phyloP scores from a whole-genome alignment of 2,797 vertebrate species.

The Anguilla marmorata region DNA sequence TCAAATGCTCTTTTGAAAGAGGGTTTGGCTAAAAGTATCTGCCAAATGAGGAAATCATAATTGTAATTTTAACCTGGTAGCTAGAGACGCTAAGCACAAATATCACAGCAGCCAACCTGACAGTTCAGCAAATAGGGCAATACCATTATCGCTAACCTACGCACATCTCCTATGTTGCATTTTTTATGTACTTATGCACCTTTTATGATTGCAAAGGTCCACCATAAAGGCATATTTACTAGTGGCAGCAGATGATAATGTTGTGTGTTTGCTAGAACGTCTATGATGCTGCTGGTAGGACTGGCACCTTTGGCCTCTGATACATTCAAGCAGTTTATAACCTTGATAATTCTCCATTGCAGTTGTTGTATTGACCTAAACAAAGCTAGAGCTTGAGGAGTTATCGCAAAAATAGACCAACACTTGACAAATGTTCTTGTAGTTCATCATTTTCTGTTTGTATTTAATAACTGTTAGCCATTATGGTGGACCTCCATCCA shows the following conservation, averaged over 20 bases:
- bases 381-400: not conserved
- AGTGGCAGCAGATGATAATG: slow-evolving; percentile 44
- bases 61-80: not conserved
- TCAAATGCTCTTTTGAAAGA: not conserved
- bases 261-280: slow-evolving; percentile 27
- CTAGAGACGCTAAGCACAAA: not conserved
- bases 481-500: not conserved
- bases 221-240: slow-evolving; percentile 53
- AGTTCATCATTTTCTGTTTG: not conserved
- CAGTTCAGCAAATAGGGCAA: not conserved
- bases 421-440: not conserved
- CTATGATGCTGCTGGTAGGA: not conserved
- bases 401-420: not conserved
- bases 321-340: not conserved
- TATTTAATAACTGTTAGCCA: not conserved
- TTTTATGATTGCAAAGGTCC: slow-evolving; percentile 60
- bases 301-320: slow-evolving; percentile 39
- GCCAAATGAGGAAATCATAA: not conserved
- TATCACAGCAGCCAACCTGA: not conserved
- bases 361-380: not conserved
- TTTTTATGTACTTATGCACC: not conserved
- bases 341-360: not conserved
- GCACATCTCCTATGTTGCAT: not conserved
- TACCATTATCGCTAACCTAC: not conserved
- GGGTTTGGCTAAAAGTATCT: not conserved